These are phyloP conservation scores for Nephrotoma flavescens DNA, from an alignment of 2,888 invertebrate species.

Conservation along the genomic window DNA sequence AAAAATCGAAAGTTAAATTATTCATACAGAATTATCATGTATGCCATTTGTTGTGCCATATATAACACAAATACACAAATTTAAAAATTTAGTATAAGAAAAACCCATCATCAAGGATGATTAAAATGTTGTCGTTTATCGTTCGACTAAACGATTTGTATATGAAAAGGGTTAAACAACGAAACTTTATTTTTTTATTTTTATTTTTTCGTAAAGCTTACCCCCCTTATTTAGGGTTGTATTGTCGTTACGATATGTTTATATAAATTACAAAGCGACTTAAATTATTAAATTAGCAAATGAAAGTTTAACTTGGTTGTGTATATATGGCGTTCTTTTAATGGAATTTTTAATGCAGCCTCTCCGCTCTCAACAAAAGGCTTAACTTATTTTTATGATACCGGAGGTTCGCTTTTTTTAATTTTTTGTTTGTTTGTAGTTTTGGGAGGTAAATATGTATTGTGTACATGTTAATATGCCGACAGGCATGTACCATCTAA, in stretches of 20 bases:
- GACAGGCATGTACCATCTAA: background rate
- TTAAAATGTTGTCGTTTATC: background rate
- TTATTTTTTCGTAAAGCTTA: background rate
- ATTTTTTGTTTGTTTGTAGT: background rate
- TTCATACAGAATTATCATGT: background rate
- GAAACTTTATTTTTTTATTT: background rate
- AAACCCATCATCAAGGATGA: background rate
- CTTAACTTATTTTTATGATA: background rate
- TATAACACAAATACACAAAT: background rate
- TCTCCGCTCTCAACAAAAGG: background rate
- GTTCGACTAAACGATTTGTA: background rate
- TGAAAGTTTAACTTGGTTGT: background rate
- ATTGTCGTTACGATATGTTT: background rate
- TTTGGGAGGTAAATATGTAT: background rate
- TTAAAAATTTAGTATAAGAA: background rate
- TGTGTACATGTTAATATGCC: background rate
- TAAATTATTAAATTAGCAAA: background rate
- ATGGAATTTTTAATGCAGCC: background rate
- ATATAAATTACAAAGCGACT: background rate
- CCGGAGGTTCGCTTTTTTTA: background rate
- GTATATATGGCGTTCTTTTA: background rate
- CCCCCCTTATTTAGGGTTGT: background rate
- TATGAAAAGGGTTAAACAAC: background rate
- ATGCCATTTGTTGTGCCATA: background rate
- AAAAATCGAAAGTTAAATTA: background rate